Evolutionary conservation across 2,888 invertebrate species (phyloP).

Genomic region (Seladonia tumulorum): DNA sequence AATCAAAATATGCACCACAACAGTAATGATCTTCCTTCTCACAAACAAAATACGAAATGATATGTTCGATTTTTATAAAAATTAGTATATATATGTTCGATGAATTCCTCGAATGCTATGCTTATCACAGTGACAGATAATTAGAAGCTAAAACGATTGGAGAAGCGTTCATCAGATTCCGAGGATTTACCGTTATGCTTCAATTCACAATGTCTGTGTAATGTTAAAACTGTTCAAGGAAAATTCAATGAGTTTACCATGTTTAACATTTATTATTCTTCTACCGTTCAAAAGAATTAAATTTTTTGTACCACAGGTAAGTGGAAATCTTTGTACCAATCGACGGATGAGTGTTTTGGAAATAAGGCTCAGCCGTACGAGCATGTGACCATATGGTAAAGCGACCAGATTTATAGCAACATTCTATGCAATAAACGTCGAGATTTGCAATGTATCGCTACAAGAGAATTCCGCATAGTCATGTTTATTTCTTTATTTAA

Average conservation of each 20-base stretch:
- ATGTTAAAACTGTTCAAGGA: background rate
- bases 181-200: too few species aligned
- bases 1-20: background rate
- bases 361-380: too few species aligned
- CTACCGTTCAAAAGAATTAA: background rate
- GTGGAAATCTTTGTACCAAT: background rate
- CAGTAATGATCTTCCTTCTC: background rate
- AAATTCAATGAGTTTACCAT: background rate
- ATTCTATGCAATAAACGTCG: slow-evolving; percentile 2
- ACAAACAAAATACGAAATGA: background rate
- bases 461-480: background rate
- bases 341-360: background rate
- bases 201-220: too few species aligned
- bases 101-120: too few species aligned
- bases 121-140: too few species aligned
- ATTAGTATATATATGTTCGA: background rate
- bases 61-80: background rate
- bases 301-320: background rate
- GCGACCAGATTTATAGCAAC: too few species aligned
- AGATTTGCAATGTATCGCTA: slow-evolving; percentile 18
- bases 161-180: too few species aligned
- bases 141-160: too few species aligned
- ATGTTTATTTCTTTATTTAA: background rate
- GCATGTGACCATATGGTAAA: too few species aligned
- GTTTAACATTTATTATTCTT: background rate